Evolutionary conservation across 1,140 invertebrate genomes (phyloP), one percentile per base, ranked within the genome.

Genomic region (Dufourea novaeangliae): DNA sequence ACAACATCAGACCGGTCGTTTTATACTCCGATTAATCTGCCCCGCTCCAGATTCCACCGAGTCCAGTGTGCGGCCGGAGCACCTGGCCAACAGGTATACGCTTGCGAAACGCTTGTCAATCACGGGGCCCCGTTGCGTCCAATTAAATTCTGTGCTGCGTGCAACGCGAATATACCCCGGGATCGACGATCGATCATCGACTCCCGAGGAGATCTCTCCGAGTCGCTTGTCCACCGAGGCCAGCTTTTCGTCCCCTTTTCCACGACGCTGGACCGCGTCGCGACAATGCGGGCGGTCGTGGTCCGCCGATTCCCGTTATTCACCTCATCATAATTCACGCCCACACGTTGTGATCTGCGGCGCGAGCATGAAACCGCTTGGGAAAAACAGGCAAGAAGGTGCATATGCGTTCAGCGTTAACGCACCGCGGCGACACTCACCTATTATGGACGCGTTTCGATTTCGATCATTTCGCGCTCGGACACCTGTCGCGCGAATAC

Each of bases 401-500:
- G 34, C 29, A 6, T 25, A 25, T 29, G 75, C 74, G 78, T 79
- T 76, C 74, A 77, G 70, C 61, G 62, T 44, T 61, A 80, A 20
- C 46, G 46, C 46, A 57, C 25, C 27, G 68, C 79, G 63, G 77
- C 78, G 79, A 75, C 79, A 63, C 77, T 72, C 81, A 80, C 76
- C 84, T 86, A 83, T 87, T 85, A 87, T 84, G 86, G 87, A 71
- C 80, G 82, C 64, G 72, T 76, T 75, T 85, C 84, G 84, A 87
- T 87, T 87, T 89, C 86, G 86, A 89, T 89, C 89, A 85, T 72
- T 80, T 78, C 68, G 46, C 32, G 32, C 50, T 57, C 75, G 81
- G 84, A 90, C 86, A 90, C 87, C 89, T 90, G 88, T 89, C 88
- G 88, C 82, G 79, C 74, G 84, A 81, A 80, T 84, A 78, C 79